Conservation (phyloP, 2,888 invertebrate genomes). For the Melanostoma scalare region DNA sequence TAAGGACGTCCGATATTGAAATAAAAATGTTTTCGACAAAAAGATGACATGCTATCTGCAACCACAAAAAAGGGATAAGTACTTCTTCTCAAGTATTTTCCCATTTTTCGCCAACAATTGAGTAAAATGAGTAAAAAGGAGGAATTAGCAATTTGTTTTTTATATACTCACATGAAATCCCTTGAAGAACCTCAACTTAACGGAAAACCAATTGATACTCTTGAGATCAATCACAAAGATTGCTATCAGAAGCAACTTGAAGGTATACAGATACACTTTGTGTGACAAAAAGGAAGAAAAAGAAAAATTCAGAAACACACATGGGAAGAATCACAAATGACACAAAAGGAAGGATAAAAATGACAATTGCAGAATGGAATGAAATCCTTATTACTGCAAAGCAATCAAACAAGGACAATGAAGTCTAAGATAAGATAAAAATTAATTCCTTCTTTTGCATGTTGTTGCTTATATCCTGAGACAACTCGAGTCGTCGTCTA, state of each 20-base stretch:
- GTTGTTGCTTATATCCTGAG: background rate
- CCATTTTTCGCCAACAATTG: slow-evolving; percentile 40
- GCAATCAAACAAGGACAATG: slow-evolving; percentile 69
- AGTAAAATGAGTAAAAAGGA: slow-evolving; percentile 7
- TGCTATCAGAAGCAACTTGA: slow-evolving; percentile 49
- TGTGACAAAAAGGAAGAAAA: slow-evolving; percentile 18
- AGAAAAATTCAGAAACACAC: background rate
- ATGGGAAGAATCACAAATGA: slow-evolving; percentile 36
- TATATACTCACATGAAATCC: background rate
- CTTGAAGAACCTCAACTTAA: slow-evolving; percentile 56
- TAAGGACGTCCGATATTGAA: slow-evolving; percentile 55
- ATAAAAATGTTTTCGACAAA: slow-evolving; percentile 43
- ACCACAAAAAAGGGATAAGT: slow-evolving; percentile 67
- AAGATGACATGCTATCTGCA: slow-evolving; percentile 52
- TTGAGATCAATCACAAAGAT: slow-evolving; percentile 65
- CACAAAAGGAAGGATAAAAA: slow-evolving; percentile 56
- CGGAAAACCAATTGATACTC: slow-evolving; percentile 66
- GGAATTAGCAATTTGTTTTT: slow-evolving; percentile 65
- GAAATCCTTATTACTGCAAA: slow-evolving; percentile 66
- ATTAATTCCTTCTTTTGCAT: slow-evolving; percentile 53
- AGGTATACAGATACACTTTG: slow-evolving; percentile 28
- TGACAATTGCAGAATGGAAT: slow-evolving; percentile 67
- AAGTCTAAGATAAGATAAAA: slow-evolving; percentile 57
- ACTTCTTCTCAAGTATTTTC: slow-evolving; percentile 47
- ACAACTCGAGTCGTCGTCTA: slow-evolving; percentile 11